These are phyloP conservation scores for Stenichneumon culpator DNA, from an alignment of 2,888 invertebrate genomes.

Conservation along the genomic window DNA sequence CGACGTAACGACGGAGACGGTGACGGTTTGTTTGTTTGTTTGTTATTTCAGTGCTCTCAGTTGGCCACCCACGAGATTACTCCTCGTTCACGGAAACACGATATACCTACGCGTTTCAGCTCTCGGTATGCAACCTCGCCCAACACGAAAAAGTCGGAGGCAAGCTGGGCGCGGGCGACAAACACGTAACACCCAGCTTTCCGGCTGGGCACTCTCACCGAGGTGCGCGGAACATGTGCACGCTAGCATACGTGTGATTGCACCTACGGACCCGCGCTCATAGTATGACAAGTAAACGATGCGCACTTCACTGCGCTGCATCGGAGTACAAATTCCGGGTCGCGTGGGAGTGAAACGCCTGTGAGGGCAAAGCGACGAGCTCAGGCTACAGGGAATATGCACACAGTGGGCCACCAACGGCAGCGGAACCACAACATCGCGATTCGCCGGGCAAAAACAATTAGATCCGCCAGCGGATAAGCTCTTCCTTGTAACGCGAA, in stretches of 20 bases:
- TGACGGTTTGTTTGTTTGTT: conserved; percentile 11
- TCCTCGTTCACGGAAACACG: conserved; percentile 51
- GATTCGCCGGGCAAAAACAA: conserved; percentile 75
- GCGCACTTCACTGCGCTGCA: conserved; percentile 42
- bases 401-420: conserved; percentile 73
- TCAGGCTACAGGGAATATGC: conserved; percentile 10
- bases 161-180: conserved; percentile 39
- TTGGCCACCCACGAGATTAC: conserved; percentile 64
- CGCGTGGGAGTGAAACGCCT: conserved; percentile 60
- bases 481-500: conserved; percentile 81
- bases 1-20: conserved; percentile 34
- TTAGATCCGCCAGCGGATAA: conserved; percentile 79
- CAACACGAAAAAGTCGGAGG: conserved; percentile 35
- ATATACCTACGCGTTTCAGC: conserved; percentile 21
- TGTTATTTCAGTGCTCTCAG: conserved; percentile 19
- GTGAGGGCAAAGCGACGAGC: conserved; percentile 21
- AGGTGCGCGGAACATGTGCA: neutral
- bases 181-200: conserved; percentile 60
- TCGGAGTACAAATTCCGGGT: conserved; percentile 58
- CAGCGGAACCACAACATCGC: conserved; percentile 56
- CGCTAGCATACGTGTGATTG: conserved; percentile 27
- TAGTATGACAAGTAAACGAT: conserved; percentile 51
- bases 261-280: conserved; percentile 41
- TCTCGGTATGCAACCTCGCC: neutral
- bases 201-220: conserved; percentile 38